Percentiles rank a stretch among this genome's conserved stretches.
phyloP scores from a whole-genome alignment of 2,888 invertebrate genomes.

The Cantharis rufa region DNA sequence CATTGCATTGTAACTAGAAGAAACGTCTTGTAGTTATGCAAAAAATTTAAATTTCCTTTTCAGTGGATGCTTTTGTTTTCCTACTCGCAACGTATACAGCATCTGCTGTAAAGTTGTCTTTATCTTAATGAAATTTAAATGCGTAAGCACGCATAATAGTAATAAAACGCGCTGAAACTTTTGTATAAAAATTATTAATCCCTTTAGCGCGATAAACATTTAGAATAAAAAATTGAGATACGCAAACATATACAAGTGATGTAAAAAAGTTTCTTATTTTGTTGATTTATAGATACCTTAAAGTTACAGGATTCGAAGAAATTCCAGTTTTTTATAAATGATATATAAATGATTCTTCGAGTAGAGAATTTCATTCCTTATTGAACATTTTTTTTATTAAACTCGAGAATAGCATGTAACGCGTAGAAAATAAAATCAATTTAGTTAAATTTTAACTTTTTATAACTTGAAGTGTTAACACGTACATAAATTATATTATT shows the following conservation, averaged over 20 bases:
- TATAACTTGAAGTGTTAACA: not conserved
- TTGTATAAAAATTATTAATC: conserved; percentile 33
- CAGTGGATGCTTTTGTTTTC: not conserved
- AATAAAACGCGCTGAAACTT: conserved; percentile 27
- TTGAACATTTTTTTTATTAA: not conserved
- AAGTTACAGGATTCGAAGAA: conserved; percentile 14
- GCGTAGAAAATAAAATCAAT: not conserved
- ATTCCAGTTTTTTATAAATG: conserved; percentile 25
- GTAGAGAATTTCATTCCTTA: not conserved
- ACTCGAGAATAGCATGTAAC: not conserved
- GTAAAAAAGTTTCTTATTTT: conserved; percentile 29
- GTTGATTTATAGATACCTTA: conserved; percentile 22
- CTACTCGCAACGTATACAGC: not conserved
- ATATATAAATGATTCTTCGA: conserved; percentile 14
- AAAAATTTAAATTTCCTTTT: not conserved
- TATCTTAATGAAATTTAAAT: conserved; percentile 33
- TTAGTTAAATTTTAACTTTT: not conserved
- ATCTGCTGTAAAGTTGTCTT: conserved; percentile 20
- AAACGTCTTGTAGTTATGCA: not conserved
- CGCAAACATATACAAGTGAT: conserved; percentile 26
- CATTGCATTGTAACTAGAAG: not conserved
- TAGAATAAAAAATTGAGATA: conserved; percentile 22
- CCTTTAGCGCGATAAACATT: conserved; percentile 31
- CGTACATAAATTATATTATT: too few species aligned
- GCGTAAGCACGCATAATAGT: conserved; percentile 28